phyloP scores from a whole-genome alignment of 2,888 invertebrate genomes.

The Cerastis rubricosa region DNA sequence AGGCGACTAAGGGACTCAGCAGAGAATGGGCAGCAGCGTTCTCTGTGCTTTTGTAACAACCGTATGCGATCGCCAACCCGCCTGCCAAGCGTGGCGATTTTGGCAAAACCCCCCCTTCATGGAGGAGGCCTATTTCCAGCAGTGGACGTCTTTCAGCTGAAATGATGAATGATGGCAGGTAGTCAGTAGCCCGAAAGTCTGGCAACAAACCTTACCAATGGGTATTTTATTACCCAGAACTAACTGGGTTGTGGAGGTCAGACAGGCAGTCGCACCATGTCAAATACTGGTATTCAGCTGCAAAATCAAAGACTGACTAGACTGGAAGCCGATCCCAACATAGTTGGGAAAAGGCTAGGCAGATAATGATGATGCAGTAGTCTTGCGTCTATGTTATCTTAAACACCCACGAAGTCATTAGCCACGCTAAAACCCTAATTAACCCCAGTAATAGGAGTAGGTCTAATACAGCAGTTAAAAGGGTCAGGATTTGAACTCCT shows the following conservation, averaged over 20 bases:
- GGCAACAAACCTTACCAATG: too few species aligned
- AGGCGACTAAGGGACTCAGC: too few species aligned
- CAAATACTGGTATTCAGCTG: neutral
- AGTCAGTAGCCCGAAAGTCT: neutral
- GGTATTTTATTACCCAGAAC: neutral
- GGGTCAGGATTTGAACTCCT: constrained; percentile 50
- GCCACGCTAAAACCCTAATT: constrained; percentile 32
- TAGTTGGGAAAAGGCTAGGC: neutral
- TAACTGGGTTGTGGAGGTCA: neutral
- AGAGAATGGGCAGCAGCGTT: too few species aligned
- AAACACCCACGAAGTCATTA: constrained; percentile 1
- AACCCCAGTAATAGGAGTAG: constrained; percentile 23
- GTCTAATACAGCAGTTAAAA: neutral
- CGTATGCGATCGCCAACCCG: too few species aligned
- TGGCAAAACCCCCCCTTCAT: too few species aligned
- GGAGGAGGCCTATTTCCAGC: too few species aligned
- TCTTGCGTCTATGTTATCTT: neutral
- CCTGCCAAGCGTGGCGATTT: too few species aligned
- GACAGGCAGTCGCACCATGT: neutral
- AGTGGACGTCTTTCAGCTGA: too few species aligned
- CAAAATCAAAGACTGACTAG: neutral
- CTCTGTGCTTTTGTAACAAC: too few species aligned
- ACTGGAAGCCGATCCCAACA: neutral
- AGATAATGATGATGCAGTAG: neutral
- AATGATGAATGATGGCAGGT: too few species aligned